Evolutionary conservation across 2,888 invertebrate genomes (phyloP).

Genomic region (Cataglyphis altisquamis): DNA sequence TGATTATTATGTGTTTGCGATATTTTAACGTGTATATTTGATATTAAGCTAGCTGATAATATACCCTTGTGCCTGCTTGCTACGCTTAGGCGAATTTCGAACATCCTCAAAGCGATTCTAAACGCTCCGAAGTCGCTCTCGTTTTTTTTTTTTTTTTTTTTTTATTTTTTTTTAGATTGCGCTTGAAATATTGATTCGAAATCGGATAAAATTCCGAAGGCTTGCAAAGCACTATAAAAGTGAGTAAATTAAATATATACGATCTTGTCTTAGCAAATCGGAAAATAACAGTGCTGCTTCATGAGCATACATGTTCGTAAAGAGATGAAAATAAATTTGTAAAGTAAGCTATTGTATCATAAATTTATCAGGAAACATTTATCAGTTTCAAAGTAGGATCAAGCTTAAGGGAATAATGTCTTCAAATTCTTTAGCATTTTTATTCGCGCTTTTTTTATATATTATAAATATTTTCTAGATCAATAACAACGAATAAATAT

Average conservation of each 20-base stretch:
- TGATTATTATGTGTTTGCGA: constrained; percentile 60
- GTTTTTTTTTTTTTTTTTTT: constrained; percentile 5
- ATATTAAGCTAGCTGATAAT: constrained; percentile 48
- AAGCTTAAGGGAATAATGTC: constrained; percentile 13
- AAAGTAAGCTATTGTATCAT: constrained; percentile 3
- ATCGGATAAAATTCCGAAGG: constrained; percentile 12
- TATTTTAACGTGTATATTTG: constrained; percentile 48
- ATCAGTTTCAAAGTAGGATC: constrained; percentile 13
- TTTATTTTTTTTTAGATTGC: constrained; percentile 8
- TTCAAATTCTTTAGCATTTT: constrained; percentile 3
- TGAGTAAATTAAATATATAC: constrained; percentile 27
- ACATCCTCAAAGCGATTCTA: constrained; percentile 26
- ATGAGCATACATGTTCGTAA: constrained; percentile 19
- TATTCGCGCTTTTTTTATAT: neutral
- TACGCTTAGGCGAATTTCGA: constrained; percentile 36
- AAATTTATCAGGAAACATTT: constrained; percentile 3
- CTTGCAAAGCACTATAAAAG: constrained; percentile 28
- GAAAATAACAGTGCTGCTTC: constrained; percentile 1
- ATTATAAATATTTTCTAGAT: constrained; percentile 3
- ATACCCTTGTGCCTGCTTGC: constrained; percentile 15
- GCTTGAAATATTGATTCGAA: constrained; percentile 14
- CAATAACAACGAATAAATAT: constrained; percentile 2
- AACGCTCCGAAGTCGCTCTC: constrained; percentile 18
- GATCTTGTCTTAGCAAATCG: constrained; percentile 15
- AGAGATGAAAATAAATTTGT: constrained; percentile 17